Conservation (phyloP, 2,797 vertebrate genomes). For the Synanceia verrucosa region DNA sequence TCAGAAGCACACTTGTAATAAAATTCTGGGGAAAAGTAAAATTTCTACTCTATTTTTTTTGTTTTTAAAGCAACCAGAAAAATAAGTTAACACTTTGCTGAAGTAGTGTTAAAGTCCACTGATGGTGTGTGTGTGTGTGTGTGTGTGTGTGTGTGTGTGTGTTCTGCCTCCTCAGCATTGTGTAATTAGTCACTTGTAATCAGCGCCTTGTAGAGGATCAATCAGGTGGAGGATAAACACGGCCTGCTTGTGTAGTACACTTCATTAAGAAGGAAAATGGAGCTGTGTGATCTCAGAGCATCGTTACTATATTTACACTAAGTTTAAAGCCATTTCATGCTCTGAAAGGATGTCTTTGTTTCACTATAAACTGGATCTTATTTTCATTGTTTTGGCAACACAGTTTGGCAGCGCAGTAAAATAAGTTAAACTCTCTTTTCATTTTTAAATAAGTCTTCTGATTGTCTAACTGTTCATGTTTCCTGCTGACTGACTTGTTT, state of each 20-base stretch:
- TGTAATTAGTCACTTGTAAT: conserved; percentile 75
- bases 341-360: background rate
- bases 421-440: accelerated
- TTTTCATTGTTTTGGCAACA: background rate
- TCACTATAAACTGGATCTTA: background rate
- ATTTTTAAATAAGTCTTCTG: background rate
- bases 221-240: conserved; percentile 81
- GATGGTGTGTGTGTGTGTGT: background rate
- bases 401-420: background rate
- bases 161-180: conserved; percentile 24
- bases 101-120: background rate
- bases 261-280: conserved; percentile 79
- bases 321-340: background rate
- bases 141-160: conserved; percentile 20
- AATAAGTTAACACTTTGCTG: background rate
- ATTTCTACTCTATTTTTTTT: too few relatives aligned
- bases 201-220: conserved; percentile 74
- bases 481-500: background rate
- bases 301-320: conserved; percentile 64
- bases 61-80: too few relatives aligned
- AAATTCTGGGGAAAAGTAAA: too few relatives aligned
- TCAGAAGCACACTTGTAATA: too few relatives aligned
- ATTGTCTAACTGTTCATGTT: background rate
- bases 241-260: conserved; percentile 70
- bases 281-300: conserved; percentile 68